Percentiles rank a stretch among this genome's conserved stretches.
Conservation (phyloP, 2,113 vertebrate genomes). For the Tichodroma muraria region DNA sequence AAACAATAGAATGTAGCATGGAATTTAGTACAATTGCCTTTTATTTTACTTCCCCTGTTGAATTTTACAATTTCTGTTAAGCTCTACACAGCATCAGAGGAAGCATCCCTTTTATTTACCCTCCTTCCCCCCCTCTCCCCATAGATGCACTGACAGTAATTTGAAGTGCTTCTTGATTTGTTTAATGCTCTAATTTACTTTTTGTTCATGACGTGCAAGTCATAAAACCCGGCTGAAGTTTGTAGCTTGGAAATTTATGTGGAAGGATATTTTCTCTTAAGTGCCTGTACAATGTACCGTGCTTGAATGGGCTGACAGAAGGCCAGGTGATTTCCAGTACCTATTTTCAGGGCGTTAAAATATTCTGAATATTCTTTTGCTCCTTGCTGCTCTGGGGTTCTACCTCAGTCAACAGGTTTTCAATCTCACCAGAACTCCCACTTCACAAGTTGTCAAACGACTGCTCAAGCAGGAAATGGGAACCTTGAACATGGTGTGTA, state of each 20-base stretch:
- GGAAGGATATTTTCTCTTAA: neutral
- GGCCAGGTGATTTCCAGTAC: neutral
- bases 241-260: neutral
- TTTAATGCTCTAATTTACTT: neutral
- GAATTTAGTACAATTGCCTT: neutral
- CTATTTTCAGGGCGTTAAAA: neutral
- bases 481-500: neutral
- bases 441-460: conserved; percentile 29
- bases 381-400: neutral
- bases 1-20: neutral
- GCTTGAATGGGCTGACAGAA: neutral
- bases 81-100: neutral
- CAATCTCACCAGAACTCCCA: conserved; percentile 19
- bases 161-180: neutral
- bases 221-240: neutral
- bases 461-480: conserved; percentile 30
- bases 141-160: neutral
- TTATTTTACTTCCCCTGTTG: neutral
- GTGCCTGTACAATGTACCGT: neutral
- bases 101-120: neutral
- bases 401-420: conserved; percentile 23
- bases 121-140: accelerated
- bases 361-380: neutral
- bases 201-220: neutral
- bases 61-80: neutral